Evolutionary conservation across 2,888 invertebrate genomes (phyloP).

Genomic region (Noctua janthina): DNA sequence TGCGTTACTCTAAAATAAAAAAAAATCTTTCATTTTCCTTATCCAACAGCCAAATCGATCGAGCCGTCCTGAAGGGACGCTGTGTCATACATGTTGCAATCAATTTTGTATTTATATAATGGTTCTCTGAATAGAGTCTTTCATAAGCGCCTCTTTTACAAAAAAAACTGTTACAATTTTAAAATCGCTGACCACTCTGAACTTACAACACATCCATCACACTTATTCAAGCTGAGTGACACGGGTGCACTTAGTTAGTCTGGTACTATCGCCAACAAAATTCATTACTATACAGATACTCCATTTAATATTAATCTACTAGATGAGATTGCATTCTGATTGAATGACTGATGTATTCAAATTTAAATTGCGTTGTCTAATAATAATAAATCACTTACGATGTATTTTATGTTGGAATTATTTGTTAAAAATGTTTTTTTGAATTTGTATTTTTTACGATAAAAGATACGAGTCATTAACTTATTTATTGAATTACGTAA

Average conservation of each 20-base stretch:
- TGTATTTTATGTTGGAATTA: neutral
- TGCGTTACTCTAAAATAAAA: no score
- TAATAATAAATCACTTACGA: constrained; percentile 7
- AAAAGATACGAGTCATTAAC: neutral
- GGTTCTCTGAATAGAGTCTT: neutral
- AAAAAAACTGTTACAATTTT: neutral
- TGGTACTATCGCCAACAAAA: constrained; percentile 48
- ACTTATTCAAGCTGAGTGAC: constrained; percentile 57
- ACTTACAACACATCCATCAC: constrained; percentile 36
- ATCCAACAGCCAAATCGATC: neutral
- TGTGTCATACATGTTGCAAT: neutral
- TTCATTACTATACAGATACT: constrained; percentile 31
- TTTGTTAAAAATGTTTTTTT: neutral
- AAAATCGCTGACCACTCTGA: constrained; percentile 40
- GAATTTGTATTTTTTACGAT: neutral
- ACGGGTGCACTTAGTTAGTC: constrained; percentile 51
- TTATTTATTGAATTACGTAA: neutral
- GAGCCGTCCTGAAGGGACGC: neutral
- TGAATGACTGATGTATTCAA: constrained; percentile 33
- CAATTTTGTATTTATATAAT: neutral
- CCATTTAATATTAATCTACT: constrained; percentile 46
- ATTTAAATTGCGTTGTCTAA: constrained; percentile 24
- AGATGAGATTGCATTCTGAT: constrained; percentile 20
- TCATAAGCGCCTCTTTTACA: neutral
- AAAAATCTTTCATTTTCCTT: no score